Conservation (phyloP, 2,888 invertebrate species). For the Sinohyriopsis cumingii region DNA sequence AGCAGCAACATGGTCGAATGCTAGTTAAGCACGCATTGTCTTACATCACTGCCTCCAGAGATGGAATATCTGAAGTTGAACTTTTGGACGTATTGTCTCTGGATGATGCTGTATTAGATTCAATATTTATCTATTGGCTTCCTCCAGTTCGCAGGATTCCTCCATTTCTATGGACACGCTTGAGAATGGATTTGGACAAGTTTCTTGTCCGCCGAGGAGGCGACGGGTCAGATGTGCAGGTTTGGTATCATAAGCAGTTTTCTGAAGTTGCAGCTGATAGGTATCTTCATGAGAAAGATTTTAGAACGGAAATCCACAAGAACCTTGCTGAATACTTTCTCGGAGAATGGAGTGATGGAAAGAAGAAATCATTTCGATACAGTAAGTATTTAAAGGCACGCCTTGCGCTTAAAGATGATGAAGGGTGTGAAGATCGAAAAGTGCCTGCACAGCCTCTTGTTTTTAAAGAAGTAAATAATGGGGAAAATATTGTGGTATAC, state of each 20-base stretch:
- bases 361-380: slow-evolving; percentile 57
- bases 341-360: slow-evolving; percentile 58
- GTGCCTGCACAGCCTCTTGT: slow-evolving; percentile 60
- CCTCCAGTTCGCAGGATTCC: slow-evolving; percentile 64
- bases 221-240: slow-evolving; percentile 51
- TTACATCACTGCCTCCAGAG: slow-evolving; percentile 54
- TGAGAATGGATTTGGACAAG: slow-evolving; percentile 46
- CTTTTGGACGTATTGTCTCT: slow-evolving; percentile 58
- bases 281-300: slow-evolving; percentile 38
- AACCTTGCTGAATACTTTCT: slow-evolving; percentile 61
- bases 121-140: slow-evolving; percentile 56
- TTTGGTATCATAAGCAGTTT: slow-evolving; percentile 65
- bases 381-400: slow-evolving; percentile 34
- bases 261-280: slow-evolving; percentile 50
- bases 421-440: slow-evolving; percentile 54
- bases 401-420: slow-evolving; percentile 31
- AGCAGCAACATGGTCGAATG: slow-evolving; percentile 49
- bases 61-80: slow-evolving; percentile 57
- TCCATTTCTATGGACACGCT: slow-evolving; percentile 60
- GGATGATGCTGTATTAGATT: slow-evolving; percentile 59
- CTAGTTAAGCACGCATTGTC: slow-evolving; percentile 53
- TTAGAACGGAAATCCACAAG: slow-evolving; percentile 46
- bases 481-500: slow-evolving; percentile 36
- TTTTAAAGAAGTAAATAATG: slow-evolving; percentile 33
- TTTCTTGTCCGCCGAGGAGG: slow-evolving; percentile 54